Base-by-base conservation (phyloP, 2,113 vertebrate species). In the Chrysemys picta region DNA sequence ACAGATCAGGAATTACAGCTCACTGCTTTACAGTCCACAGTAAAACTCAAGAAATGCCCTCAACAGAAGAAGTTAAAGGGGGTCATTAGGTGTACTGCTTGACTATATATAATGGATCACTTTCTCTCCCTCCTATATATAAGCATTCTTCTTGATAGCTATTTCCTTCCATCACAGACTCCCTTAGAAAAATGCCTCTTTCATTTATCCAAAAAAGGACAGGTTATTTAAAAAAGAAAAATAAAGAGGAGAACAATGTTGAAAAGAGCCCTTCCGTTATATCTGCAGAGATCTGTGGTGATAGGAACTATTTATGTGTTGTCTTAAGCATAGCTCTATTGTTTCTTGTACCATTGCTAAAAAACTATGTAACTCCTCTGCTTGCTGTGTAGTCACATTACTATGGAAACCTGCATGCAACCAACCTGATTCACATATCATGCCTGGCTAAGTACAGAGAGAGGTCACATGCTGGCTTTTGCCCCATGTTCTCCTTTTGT, bases 1-100 rank as follows among this genome's bases (percentile, higher is more conserved):
- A 95, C 96, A 89, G 96, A 96, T 97, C 97, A 97, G 96, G 96
- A 97, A 96, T 96, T 97, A 97, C 94, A 96, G 86, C 93, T 91
- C 88, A 14, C 2, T 3, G 95, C 93, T 96, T 97, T 97, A 91
- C 93, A 95, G 87, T 95, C 96, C 94, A 78, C 84, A 97, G 94
- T 85, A 97, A 85, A 91, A 94, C 91, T 91, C 91, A 97, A 96
- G 91, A 91, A 96, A 96, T 86, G 89, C 91, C 94, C 87, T 94
- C 87, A 92, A 87, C 89, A 85, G 91, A 86, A 95, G 92, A 95
- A 94, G 96, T 95, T 92, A 95, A 96, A 96, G 90, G 72, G 90
- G 96, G 93, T 95, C 95, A 97, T 76, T 94, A 80, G 57, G 62
- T 96, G 56, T 87, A 25, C 75, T 89, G n/a, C 88, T 91, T 87